Evolutionary conservation across 2,113 vertebrate species (phyloP), one percentile per base, ranked within the genome.

Genomic region (Machaerirhynchus nigripectus): DNA sequence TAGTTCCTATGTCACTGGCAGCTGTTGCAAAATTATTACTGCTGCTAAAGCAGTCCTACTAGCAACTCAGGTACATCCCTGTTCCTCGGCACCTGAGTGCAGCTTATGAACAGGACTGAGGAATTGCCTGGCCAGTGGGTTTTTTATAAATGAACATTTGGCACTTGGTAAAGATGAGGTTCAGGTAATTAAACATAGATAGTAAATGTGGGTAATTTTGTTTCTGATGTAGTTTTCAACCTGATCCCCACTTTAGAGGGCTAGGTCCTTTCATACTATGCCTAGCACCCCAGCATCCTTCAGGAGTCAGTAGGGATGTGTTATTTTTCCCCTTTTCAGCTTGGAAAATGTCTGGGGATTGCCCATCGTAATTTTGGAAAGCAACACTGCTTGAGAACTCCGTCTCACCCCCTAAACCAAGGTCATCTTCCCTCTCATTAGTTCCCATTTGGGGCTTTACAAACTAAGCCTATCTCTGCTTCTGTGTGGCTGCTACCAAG

Each of bases 1-100:
- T 22, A 85, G 49, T 75, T 94, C 75, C 85, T 89, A 17, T 35
- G 46, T 74, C 77, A 78, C 6, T 71, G 65, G 79, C 71, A 87
- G 80, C 40, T 19, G 9, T 30, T 53, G 57, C 44, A 84, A 81
- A 93, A 89, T 55, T 22, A 73, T 57, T 65, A 31, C 49, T 24
- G 8, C 21, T 84, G 35, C 24, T 88, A 18, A 33, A 85, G 75
- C 46, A 52, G 44, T 52, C 47, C 52, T 64, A 31, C 56, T n/a
- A 68, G 46, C 33, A 84, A 68, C 2, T 2, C 60, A 44, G 83
- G 71, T 53, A 74, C 16, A 16, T 9, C 28, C n/a, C 20, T 37
- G 19, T 4, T 47, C 3, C 0, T 40, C 24, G 4, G 17, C 60
- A 73, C 49, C 16, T 16, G 22, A 33, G 13, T 5, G 23, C 31